Evolutionary conservation across 2,113 vertebrate genomes (phyloP).

Genomic region (Larimichthys polyactis): DNA sequence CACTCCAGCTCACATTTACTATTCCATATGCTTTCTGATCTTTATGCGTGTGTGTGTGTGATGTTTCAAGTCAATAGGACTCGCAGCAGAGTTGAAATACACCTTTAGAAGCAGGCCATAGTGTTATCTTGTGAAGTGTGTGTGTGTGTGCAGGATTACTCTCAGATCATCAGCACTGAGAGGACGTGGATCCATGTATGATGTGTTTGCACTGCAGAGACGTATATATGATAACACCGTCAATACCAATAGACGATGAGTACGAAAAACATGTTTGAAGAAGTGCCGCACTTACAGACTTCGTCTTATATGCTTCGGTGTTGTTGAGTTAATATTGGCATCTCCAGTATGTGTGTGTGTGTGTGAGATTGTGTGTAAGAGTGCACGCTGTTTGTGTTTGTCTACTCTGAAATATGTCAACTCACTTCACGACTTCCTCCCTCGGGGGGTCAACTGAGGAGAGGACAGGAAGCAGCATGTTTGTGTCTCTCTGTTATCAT

Average conservation of each 20-base stretch:
- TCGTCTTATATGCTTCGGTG: neutral
- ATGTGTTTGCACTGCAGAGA: neutral
- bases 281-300: neutral
- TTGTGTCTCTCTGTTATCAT: neutral
- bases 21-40: slow-evolving; percentile 43
- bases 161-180: neutral
- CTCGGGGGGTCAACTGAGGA: neutral
- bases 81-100: slow-evolving; percentile 7
- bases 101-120: neutral
- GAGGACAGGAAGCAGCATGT: slow-evolving; percentile 44
- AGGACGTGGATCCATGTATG: neutral
- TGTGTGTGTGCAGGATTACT: slow-evolving; percentile 6
- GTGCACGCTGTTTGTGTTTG: neutral
- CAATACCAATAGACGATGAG: neutral
- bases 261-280: neutral
- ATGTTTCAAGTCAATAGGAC: slow-evolving; percentile 26
- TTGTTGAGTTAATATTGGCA: neutral
- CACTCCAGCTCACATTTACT: slow-evolving; percentile 47
- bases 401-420: slow-evolving; percentile 11
- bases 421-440: slow-evolving; percentile 21
- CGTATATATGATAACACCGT: neutral
- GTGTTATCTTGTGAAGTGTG: slow-evolving; percentile 6
- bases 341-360: neutral
- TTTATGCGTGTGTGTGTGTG: slow-evolving; percentile 12
- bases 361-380: neutral